Percentiles rank a stretch among this genome's conserved stretches.
Evolutionary conservation across 2,797 vertebrate species (phyloP).

Genomic region (Pachyuromys duprasi): DNA sequence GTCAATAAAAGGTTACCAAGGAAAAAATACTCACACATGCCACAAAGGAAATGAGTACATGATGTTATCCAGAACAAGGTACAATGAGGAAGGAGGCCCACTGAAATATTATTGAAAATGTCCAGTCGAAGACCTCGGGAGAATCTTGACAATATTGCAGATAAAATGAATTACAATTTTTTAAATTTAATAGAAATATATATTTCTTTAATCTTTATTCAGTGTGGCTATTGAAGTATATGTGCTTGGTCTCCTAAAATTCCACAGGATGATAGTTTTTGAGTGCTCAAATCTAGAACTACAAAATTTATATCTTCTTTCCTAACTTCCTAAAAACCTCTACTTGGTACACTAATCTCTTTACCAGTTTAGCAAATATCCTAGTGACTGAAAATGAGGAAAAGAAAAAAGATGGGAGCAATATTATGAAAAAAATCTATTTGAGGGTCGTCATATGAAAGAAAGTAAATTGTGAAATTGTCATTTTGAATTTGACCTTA

Average conservation of each 20-base stretch:
- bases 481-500: not conserved
- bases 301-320: not conserved
- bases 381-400: not conserved
- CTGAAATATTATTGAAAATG: not conserved
- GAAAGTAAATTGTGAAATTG: not conserved
- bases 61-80: constrained; percentile 52
- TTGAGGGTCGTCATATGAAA: not conserved
- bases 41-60: constrained; percentile 51
- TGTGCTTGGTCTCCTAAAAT: not conserved
- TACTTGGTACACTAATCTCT: not conserved
- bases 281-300: not conserved
- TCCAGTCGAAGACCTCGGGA: not conserved
- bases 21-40: constrained; percentile 51
- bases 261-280: not conserved
- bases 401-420: too few relatives aligned
- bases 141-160: not conserved
- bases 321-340: not conserved
- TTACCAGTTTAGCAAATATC: not conserved
- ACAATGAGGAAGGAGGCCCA: not conserved
- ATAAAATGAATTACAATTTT: not conserved
- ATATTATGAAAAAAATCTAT: not conserved
- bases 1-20: constrained; percentile 69
- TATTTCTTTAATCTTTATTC: not conserved
- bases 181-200: not conserved
- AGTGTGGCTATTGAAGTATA: not conserved